Conservation (phyloP, 2,113 vertebrate genomes). For the Megaptera novaeangliae region DNA sequence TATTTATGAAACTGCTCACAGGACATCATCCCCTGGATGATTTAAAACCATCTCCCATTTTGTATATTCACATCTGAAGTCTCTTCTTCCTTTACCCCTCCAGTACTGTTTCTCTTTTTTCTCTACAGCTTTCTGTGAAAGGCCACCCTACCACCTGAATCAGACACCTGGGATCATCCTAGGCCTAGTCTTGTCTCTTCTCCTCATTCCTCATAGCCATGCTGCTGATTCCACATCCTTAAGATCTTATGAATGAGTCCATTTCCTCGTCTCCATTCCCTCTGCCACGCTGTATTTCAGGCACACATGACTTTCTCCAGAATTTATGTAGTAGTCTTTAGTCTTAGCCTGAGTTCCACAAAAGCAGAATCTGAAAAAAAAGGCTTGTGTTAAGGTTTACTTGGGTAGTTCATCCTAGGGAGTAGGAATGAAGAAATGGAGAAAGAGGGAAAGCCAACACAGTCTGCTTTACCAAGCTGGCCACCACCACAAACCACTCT, state of each 20-base stretch:
- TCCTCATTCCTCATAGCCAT: background rate
- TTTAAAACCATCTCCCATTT: background rate
- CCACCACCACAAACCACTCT: background rate
- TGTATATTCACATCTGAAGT: background rate
- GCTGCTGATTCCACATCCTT: background rate
- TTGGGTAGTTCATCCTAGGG: background rate
- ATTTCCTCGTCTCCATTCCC: background rate
- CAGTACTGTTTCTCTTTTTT: background rate
- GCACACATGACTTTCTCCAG: background rate
- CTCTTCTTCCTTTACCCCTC: background rate
- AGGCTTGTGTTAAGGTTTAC: background rate
- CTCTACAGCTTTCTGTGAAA: background rate
- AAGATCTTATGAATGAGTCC: background rate
- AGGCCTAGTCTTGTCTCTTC: background rate
- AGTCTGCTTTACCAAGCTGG: background rate
- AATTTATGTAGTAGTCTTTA: background rate
- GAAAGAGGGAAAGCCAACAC: background rate
- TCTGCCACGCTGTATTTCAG: background rate
- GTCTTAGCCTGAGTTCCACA: background rate
- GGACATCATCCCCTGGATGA: background rate
- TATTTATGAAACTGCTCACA: background rate
- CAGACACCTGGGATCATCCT: background rate
- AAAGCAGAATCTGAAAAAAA: background rate
- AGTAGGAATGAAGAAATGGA: background rate
- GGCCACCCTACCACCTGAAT: background rate